Conservation (phyloP, 2,113 vertebrate genomes). For the Leucoraja erinaceus region DNA sequence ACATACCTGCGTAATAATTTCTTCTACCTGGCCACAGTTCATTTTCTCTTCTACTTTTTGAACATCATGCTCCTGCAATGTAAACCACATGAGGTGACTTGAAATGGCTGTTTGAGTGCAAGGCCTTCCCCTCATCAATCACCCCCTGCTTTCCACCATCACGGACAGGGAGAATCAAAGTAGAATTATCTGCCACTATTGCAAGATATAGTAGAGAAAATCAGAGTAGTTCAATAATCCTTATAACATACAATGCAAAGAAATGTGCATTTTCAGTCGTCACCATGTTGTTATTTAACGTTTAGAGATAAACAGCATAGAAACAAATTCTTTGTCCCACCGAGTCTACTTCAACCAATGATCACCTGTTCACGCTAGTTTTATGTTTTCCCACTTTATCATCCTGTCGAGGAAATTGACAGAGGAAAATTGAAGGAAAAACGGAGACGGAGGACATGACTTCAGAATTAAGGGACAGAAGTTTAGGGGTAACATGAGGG, state of each 20-base stretch:
- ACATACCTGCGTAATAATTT: conserved; percentile 85
- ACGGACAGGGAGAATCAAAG: not conserved
- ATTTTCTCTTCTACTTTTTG: conserved; percentile 75
- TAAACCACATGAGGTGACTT: not conserved
- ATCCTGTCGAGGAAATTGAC: too few relatives aligned
- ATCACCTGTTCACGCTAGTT: too few relatives aligned
- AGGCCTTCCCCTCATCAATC: not conserved
- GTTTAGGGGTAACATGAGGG: too few relatives aligned
- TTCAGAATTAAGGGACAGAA: too few relatives aligned
- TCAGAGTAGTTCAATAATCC: not conserved
- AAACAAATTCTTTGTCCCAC: too few relatives aligned
- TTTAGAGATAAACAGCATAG: too few relatives aligned
- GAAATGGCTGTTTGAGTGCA: not conserved
- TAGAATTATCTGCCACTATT: not conserved
- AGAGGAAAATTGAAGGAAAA: too few relatives aligned
- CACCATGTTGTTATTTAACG: not conserved
- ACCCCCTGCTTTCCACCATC: not conserved
- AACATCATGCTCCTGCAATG: conserved; percentile 68
- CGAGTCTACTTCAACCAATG: too few relatives aligned
- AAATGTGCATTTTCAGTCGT: not conserved
- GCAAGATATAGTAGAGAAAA: not conserved
- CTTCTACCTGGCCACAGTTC: conserved; percentile 81
- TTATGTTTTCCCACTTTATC: too few relatives aligned
- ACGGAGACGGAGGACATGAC: too few relatives aligned
- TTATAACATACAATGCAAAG: not conserved